These are phyloP conservation scores for Lycophotia porphyrea DNA, from an alignment of 2,888 invertebrate genomes.

Conservation along the genomic window DNA sequence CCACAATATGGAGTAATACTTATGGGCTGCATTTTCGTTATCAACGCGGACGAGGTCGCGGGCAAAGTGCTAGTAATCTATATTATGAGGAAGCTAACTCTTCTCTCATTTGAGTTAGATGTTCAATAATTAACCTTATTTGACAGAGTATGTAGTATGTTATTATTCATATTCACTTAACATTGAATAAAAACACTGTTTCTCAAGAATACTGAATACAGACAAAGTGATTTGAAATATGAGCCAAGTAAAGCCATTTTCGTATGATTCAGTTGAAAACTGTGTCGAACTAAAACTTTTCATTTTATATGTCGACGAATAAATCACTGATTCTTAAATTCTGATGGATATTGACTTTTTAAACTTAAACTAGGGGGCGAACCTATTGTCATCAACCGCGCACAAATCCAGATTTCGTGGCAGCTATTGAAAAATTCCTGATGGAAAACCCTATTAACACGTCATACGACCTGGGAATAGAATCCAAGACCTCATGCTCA, in stretches of 20 bases:
- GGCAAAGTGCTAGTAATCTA: too few species aligned
- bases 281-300: slow-evolving; percentile 14
- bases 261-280: slow-evolving; percentile 10
- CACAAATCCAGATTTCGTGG: too few species aligned
- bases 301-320: slow-evolving; percentile 41
- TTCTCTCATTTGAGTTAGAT: not conserved
- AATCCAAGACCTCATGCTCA: too few species aligned
- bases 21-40: too few species aligned
- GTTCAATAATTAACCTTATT: too few species aligned
- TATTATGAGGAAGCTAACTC: not conserved
- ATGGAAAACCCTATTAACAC: too few species aligned
- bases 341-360: slow-evolving; percentile 24
- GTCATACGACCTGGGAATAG: too few species aligned
- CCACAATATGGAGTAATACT: too few species aligned
- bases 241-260: slow-evolving; percentile 6
- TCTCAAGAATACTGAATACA: not conserved
- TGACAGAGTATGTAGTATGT: too few species aligned
- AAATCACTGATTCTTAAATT: slow-evolving; percentile 33
- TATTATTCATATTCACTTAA: not conserved
- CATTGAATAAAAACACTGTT: not conserved
- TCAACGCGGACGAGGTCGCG: too few species aligned
- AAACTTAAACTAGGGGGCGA: slow-evolving; percentile 30
- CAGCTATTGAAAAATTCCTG: too few species aligned
- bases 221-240: not conserved
- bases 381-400: too few species aligned